Evolutionary conservation across 2,888 invertebrate genomes (phyloP), one percentile per base, ranked within the genome.

Genomic region (Labia minor): DNA sequence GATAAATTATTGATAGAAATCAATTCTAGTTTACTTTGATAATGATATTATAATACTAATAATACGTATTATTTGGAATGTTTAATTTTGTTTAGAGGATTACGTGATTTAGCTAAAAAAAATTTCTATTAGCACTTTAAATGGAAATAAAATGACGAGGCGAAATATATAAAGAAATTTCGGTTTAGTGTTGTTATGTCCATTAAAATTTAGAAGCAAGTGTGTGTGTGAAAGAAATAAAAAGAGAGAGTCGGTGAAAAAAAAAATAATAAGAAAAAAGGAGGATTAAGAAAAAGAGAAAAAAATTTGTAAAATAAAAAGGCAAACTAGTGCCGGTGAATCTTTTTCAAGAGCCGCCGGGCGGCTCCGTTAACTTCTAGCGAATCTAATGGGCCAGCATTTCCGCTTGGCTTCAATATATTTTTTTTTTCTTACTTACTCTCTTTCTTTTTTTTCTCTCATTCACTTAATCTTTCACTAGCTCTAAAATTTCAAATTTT

Each of bases 121-220:
- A 49, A 49, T 49, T 49, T 49, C 49, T 49, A 49, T 49, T 49
- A 49, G 49, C 49, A 49, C 49, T 49, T 8, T 49, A 49, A 49
- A 49, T 49, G 49, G n/a, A 49, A 4, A 49, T 49, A 49, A 49
- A 49, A 49, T 49, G 49, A 49, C 49, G 49, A 49, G 14, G 49
- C 49, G 49, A 49, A 49, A 49, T 49, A 49, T 2, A 49, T 8
- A 49, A 8, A 49, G 14, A 49, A 49, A 49, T n/a, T 49, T 49
- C 49, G 49, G 49, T 49, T 14, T 14, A 49, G 49, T 49, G 49
- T 49, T 33, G 33, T 8, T 49, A 3, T 14, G 14, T 49, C 49
- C 49, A 49, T 49, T 49, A 49, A 16, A 49, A 49, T 16, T 3
- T 49, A 49, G 14, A 49, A 49, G 49, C 49, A 26, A 8, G 26